Conservation (phyloP, 2,113 vertebrate species). For the Garra rufa region DNA sequence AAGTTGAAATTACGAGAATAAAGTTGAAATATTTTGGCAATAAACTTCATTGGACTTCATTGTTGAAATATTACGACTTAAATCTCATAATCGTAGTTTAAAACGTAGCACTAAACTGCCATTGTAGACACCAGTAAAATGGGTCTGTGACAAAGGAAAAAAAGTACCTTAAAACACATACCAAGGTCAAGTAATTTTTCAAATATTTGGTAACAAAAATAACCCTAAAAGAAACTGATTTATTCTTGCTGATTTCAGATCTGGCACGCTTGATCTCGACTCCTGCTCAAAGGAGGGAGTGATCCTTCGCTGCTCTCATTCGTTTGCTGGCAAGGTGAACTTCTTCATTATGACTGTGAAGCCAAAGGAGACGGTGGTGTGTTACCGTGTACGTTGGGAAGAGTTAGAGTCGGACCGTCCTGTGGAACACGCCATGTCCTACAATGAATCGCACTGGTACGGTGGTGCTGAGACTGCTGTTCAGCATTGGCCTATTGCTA, state of each 20-base stretch:
- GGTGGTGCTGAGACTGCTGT: conserved; percentile 91
- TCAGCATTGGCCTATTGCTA: conserved; percentile 93
- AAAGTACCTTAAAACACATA: too few species aligned
- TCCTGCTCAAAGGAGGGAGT: conserved; percentile 89
- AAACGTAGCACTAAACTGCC: too few species aligned
- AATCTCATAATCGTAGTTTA: too few species aligned
- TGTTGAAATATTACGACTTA: too few species aligned
- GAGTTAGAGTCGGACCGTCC: conserved; percentile 81
- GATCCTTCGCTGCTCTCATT: conserved; percentile 84
- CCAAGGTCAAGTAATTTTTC: too few species aligned
- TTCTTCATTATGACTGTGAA: conserved; percentile 95
- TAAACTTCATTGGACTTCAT: too few species aligned
- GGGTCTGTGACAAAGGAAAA: too few species aligned
- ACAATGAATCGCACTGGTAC: conserved; percentile 93
- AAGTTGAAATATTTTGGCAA: too few species aligned
- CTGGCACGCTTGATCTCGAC: conserved; percentile 88
- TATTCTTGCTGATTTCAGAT: conserved; percentile 68
- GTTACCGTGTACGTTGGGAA: conserved; percentile 96
- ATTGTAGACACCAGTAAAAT: too few species aligned
- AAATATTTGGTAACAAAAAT: too few species aligned
- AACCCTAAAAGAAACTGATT: not conserved
- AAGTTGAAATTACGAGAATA: too few species aligned
- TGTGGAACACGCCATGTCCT: conserved; percentile 93
- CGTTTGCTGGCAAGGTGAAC: conserved; percentile 81
- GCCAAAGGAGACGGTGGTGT: conserved; percentile 92